Percentiles rank a stretch among this genome's conserved stretches.
phyloP scores from a whole-genome alignment of 2,888 invertebrate species.

The Tridacna gigas region DNA sequence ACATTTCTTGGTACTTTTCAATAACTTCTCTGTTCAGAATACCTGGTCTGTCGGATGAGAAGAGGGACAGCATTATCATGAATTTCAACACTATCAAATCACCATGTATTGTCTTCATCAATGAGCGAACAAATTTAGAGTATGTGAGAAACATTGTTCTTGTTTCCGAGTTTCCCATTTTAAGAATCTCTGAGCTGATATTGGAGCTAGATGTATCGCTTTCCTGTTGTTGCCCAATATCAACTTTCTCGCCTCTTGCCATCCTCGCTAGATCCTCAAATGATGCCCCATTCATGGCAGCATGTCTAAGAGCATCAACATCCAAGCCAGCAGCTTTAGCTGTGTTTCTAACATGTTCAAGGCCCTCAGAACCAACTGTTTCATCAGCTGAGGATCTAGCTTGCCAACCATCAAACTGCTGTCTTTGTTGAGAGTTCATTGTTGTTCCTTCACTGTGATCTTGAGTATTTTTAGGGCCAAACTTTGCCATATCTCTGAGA shows the following conservation, averaged over 20 bases:
- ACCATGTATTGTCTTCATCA: conserved; percentile 77
- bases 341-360: conserved; percentile 34
- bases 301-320: conserved; percentile 47
- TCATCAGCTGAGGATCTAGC: background rate
- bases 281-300: conserved; percentile 60
- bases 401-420: too few relatives aligned
- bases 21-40: conserved; percentile 67
- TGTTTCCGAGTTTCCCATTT: conserved; percentile 74
- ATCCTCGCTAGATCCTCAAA: conserved; percentile 53
- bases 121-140: conserved; percentile 78
- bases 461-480: background rate
- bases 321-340: conserved; percentile 50
- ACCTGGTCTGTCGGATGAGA: conserved; percentile 78
- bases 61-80: conserved; percentile 80
- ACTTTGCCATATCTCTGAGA: conserved; percentile 47
- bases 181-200: conserved; percentile 77
- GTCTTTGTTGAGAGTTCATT: background rate
- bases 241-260: conserved; percentile 34
- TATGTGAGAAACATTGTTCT: conserved; percentile 80
- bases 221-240: background rate
- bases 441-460: background rate
- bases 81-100: conserved; percentile 80
- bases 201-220: conserved; percentile 14
- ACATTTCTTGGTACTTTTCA: conserved; percentile 77
- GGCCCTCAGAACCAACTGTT: background rate